Base-by-base conservation (phyloP, 2,888 invertebrate species). In the Tigriopus californicus region DNA sequence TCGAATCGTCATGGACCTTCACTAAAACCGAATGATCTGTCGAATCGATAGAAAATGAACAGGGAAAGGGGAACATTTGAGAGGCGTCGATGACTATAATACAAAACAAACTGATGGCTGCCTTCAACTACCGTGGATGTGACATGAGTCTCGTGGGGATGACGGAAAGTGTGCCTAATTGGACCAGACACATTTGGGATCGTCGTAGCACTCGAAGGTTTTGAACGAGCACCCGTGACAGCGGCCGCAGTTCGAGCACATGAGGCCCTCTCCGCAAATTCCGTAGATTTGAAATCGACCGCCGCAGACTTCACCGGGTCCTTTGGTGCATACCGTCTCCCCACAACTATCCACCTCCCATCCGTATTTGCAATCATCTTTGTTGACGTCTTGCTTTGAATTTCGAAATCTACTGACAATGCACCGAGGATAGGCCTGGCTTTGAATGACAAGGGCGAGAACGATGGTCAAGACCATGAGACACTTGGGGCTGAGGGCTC, bases 181-280 rank as follows among this genome's bases (percentile, higher is more conserved):
- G 33, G 49, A 49, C 6, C 20, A 49, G 22, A 49, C 22, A 22
- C 49, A 49, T 49, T 49, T 18, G 22, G 12, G 49, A 46, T 56
- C 44, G 15, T 56, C 22, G n/a, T 44, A 56, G 44, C 56, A 56
- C 24, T 56, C 56, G 24, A 8, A 56, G 1, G 56, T 56, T 11
- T 46, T 41, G 12, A 56, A 11, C 11, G 56, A 56, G 56, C 56
- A 56, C 1, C 56, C 56, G 22, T 44, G 46, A 15, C 56, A 56
- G 10, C 44, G 56, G 33, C 46, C 46, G 20, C 56, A 56, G 24
- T 56, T 56, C 13, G 56, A 56, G 46, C 56, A 56, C 56, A 56
- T 56, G n/a, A 56, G 46, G 6, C 56, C 56, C 5, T 56, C 56
- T 46, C 56, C 56, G 22, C 56, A 56, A 22, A 56, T 44, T 1